Evolutionary conservation across 2,113 vertebrate genomes (phyloP), one percentile per base, ranked within the genome.

Genomic region (Xenopus laevis): DNA sequence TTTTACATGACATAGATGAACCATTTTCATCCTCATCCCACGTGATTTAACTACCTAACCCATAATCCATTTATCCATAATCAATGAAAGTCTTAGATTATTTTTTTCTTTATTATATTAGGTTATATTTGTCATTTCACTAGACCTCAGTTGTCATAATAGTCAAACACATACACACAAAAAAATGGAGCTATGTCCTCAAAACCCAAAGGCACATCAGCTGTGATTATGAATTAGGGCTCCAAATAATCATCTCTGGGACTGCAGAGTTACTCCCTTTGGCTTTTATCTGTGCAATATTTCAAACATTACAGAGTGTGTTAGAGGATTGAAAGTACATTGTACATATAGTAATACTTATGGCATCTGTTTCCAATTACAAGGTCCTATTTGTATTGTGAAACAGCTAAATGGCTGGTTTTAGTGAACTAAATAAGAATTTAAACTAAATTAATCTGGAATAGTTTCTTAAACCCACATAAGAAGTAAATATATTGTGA

Each of bases 311-410:
- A 68, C 40, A 12, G 58, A 65, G 65, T 62, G 65, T 20, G 65
- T 62, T 53, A 47, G 9, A 33, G 57, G 33, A 27, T 33, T 53
- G 57, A 44, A 10, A 68, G 64, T n/a, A n/a, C n/a, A n/a, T n/a
- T n/a, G 65, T 13, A 45, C 33, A 46, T 18, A 52, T 53, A 52
- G 40, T 17, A 17, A 15, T 15, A 63, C 63, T 52, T 58, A 13
- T 16, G 17, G 50, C 65, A 75, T 75, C 72, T 75, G 65, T 68
- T 68, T 68, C 21, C n/a, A 8, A 62, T 68, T 53, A 73, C 3
- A 8, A 2, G 7, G 7, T 9, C 62, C 64, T 58, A 60, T 68
- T 62, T 68, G 65, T 68, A 33, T 44, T 7, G 18, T 45, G 23
- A 74, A 67, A 67, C 64, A 58, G 63, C 63, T 58, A 65, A 73